Percentiles rank a stretch among this genome's conserved stretches.
Conservation (phyloP, 1,140 invertebrate species). For the Polypedilum pembai region DNA sequence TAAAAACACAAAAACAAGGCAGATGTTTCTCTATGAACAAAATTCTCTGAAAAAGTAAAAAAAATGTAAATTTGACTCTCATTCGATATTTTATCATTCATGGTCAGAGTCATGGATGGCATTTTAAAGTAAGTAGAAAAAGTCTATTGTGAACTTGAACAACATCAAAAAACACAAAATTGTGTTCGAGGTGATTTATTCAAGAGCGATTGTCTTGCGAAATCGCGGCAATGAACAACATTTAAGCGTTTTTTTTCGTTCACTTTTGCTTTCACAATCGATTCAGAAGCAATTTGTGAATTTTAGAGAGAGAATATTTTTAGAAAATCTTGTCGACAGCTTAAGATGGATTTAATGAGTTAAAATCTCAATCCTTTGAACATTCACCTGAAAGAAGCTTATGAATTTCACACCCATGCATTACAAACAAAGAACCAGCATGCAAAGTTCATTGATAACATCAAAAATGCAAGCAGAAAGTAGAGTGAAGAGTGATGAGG, state of each 20-base stretch:
- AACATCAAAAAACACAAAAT: background rate
- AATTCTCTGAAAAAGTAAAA: background rate
- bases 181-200: background rate
- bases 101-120: background rate
- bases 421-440: background rate
- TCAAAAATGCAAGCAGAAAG: background rate
- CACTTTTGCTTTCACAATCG: background rate
- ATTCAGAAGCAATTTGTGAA: background rate
- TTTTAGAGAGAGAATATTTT: background rate
- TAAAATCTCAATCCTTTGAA: background rate
- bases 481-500: background rate
- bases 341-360: background rate
- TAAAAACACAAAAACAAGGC: background rate
- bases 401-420: background rate
- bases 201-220: background rate
- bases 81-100: background rate
- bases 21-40: background rate
- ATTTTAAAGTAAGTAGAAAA: background rate
- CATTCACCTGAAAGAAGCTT: background rate
- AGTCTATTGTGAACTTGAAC: constrained; percentile 17
- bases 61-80: background rate
- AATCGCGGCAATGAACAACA: background rate
- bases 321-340: background rate
- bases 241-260: constrained; percentile 3
- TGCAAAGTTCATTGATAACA: constrained; percentile 5